A percentile compares a stretch with the other conserved stretches of the same genome.
Conservation (phyloP, 2,797 vertebrate genomes). For the Bradypodion pumilum region DNA sequence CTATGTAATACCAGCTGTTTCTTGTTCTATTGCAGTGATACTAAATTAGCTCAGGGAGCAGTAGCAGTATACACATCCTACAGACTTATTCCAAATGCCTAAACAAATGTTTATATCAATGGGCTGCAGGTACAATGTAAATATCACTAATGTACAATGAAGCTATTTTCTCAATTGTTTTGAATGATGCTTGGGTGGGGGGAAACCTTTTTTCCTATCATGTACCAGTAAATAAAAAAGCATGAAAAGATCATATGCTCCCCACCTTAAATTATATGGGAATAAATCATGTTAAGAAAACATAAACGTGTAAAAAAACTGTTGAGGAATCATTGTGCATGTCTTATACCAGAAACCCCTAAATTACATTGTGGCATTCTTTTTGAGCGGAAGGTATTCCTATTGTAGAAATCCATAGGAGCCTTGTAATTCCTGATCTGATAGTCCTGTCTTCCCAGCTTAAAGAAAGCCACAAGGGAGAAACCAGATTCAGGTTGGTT, state of each 20-base stretch:
- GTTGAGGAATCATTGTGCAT: not conserved
- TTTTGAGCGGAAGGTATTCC: not conserved
- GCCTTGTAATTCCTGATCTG: slow-evolving; percentile 29
- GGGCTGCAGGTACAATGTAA: not conserved
- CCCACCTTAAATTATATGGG: not conserved
- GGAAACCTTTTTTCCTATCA: not conserved
- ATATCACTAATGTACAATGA: not conserved
- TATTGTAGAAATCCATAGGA: not conserved
- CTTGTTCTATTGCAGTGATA: not conserved
- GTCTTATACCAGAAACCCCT: slow-evolving; percentile 6
- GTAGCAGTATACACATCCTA: not conserved
- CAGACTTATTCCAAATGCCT: not conserved
- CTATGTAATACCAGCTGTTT: not conserved
- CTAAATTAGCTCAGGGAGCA: not conserved
- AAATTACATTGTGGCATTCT: not conserved
- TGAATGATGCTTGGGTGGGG: not conserved
- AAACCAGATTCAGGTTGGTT: not conserved
- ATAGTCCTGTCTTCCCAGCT: slow-evolving; percentile 12
- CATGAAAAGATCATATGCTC: fast-evolving
- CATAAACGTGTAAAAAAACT: slow-evolving; percentile 13
- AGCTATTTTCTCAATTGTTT: not conserved
- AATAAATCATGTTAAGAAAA: slow-evolving; percentile 2
- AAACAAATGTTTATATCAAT: not conserved
- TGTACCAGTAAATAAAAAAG: not conserved
- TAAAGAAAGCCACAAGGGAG: slow-evolving; percentile 18